Conservation (phyloP, 2,888 invertebrate genomes). For the Muscina levida region DNA sequence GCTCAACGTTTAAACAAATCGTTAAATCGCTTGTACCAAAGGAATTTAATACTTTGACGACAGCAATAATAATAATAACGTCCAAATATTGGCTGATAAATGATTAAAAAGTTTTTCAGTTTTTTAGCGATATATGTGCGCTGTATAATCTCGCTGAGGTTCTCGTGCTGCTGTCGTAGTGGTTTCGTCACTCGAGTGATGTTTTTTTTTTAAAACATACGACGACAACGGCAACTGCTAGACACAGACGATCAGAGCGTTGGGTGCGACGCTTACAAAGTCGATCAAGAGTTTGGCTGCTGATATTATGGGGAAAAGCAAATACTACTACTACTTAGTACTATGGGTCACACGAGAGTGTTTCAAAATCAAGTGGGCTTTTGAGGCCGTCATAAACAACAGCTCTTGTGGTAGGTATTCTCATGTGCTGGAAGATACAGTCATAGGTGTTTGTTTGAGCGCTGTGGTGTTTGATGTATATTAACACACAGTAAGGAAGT, state of each 20-base stretch:
- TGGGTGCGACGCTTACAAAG: not conserved
- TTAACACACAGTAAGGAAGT: no score
- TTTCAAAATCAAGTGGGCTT: constrained; percentile 49
- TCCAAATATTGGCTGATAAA: constrained; percentile 47
- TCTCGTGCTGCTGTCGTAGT: constrained; percentile 8
- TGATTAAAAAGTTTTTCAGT: constrained; percentile 40
- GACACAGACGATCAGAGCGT: not conserved
- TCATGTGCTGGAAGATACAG: not conserved
- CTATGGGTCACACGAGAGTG: constrained; percentile 31
- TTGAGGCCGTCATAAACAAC: not conserved
- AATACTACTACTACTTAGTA: constrained; percentile 36
- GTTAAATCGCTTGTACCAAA: constrained; percentile 49
- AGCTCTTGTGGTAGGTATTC: not conserved
- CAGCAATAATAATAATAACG: constrained; percentile 31
- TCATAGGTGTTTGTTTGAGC: constrained; percentile 13
- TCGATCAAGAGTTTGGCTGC: constrained; percentile 57
- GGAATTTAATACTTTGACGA: constrained; percentile 13
- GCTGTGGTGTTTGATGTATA: constrained; percentile 19
- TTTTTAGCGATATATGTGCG: constrained; percentile 29
- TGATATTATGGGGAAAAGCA: no score
- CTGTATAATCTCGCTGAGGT: constrained; percentile 9
- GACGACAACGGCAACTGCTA: no score
- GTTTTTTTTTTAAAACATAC: no score
- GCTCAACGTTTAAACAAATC: no score
- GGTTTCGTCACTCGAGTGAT: constrained; percentile 10